These are phyloP conservation scores for Catocala fraxini DNA, from an alignment of 2,888 invertebrate genomes.

Conservation along the genomic window DNA sequence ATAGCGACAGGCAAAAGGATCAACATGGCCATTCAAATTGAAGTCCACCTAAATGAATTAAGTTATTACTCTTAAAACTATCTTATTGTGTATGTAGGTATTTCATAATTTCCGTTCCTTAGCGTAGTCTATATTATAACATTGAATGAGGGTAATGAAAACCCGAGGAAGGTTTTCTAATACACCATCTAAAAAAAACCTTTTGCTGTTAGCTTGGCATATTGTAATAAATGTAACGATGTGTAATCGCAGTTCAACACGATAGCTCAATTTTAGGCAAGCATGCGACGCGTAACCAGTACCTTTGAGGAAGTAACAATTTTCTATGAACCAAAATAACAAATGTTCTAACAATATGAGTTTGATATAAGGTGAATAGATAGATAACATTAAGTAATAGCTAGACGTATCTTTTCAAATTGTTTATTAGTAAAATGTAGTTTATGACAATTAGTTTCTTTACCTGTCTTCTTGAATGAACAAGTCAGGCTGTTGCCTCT, in stretches of 20 bases:
- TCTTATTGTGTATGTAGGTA: too few species aligned
- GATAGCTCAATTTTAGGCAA: slow-evolving; percentile 35
- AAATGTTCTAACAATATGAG: neutral
- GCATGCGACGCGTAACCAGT: slow-evolving; percentile 24
- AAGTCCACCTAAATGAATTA: too few species aligned
- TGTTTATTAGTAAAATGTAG: too few species aligned
- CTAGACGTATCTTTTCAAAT: too few species aligned
- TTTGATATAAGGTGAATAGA: too few species aligned
- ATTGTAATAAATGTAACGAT: slow-evolving; percentile 48
- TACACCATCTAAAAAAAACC: slow-evolving; percentile 50
- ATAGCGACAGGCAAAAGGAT: too few species aligned
- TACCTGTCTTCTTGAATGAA: too few species aligned
- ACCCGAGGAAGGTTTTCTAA: slow-evolving; percentile 51
- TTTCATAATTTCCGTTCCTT: neutral
- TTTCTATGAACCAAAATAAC: slow-evolving; percentile 1
- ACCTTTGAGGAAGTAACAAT: slow-evolving; percentile 4
- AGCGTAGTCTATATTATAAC: neutral
- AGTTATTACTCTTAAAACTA: too few species aligned
- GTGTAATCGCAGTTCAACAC: slow-evolving; percentile 44
- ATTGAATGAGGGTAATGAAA: slow-evolving; percentile 34
- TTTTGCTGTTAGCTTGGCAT: slow-evolving; percentile 59
- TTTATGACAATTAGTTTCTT: too few species aligned
- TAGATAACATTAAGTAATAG: too few species aligned
- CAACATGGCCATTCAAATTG: too few species aligned
- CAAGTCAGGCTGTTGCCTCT: too few species aligned